phyloP scores from a whole-genome alignment of 2,113 vertebrate genomes.

The Galeopterus variegatus region DNA sequence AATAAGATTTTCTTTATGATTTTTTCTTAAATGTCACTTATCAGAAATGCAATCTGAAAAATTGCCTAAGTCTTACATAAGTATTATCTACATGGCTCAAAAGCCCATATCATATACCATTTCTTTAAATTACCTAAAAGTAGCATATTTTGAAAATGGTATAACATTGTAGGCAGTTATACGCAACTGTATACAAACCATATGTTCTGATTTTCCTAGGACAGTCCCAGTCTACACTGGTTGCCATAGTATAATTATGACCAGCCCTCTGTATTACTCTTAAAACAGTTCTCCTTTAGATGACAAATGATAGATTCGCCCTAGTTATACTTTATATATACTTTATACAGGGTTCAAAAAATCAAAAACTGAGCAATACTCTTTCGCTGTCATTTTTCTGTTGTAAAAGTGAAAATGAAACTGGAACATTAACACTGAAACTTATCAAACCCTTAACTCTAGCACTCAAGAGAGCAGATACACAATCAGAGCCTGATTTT shows the following conservation, averaged over 20 bases:
- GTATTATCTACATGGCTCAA: conserved; percentile 19
- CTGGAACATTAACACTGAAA: conserved; percentile 59
- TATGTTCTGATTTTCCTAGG: conserved; percentile 24
- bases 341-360: neutral
- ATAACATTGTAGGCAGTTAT: neutral
- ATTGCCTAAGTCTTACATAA: conserved; percentile 42
- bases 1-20: conserved; percentile 51
- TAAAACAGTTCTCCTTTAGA: conserved; percentile 26
- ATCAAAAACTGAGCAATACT: conserved; percentile 12
- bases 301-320: conserved; percentile 23
- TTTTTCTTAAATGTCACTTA: conserved; percentile 41
- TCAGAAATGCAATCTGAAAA: conserved; percentile 48
- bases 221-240: neutral
- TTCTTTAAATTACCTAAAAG: conserved; percentile 39
- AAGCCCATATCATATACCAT: neutral
- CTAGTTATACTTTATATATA: neutral
- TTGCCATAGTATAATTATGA: conserved; percentile 1
- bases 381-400: conserved; percentile 65
- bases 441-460: conserved; percentile 72
- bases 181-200: neutral
- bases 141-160: conserved; percentile 52
- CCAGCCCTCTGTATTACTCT: neutral
- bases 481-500: conserved; percentile 84
- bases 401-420: conserved; percentile 69
- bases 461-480: conserved; percentile 74